Conservation (phyloP, 1,140 invertebrate genomes). For the Melipona quadrifasciata region DNA sequence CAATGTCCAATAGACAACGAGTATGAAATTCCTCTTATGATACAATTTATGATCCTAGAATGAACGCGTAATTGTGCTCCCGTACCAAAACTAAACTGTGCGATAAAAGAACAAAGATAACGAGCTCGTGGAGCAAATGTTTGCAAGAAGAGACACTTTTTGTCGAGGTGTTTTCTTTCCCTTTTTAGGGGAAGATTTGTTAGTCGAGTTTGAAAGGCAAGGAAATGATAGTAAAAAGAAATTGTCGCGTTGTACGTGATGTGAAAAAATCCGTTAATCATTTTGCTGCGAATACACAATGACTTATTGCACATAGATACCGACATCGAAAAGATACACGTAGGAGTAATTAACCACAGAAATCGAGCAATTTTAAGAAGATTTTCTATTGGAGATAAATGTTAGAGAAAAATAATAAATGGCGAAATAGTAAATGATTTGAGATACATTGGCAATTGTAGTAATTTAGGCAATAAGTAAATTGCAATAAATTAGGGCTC, state of each 20-base stretch:
- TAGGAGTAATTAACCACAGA: neutral
- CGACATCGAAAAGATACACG: neutral
- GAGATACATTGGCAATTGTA: neutral
- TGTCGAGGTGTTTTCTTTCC: neutral
- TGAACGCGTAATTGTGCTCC: neutral
- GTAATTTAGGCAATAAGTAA: too few relatives aligned
- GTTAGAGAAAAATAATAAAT: neutral
- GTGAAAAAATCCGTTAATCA: neutral
- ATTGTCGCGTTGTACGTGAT: too few relatives aligned
- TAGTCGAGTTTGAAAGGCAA: neutral
- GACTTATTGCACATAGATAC: neutral
- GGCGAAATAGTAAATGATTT: neutral
- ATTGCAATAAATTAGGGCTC: too few relatives aligned
- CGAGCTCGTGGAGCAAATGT: neutral
- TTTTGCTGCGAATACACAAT: neutral
- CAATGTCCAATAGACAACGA: neutral
- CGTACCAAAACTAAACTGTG: neutral
- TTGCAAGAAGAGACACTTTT: neutral
- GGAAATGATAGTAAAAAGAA: neutral
- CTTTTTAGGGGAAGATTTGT: neutral
- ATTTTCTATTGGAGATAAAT: neutral
- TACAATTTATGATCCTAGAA: conserved; percentile 33
- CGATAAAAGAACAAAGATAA: neutral
- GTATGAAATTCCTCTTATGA: neutral
- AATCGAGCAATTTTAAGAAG: neutral